Percentiles rank a stretch among this genome's conserved stretches.
These are phyloP conservation scores for Drosophila imparisetae DNA, from an alignment of 2,888 invertebrate species.

Conservation along the genomic window DNA sequence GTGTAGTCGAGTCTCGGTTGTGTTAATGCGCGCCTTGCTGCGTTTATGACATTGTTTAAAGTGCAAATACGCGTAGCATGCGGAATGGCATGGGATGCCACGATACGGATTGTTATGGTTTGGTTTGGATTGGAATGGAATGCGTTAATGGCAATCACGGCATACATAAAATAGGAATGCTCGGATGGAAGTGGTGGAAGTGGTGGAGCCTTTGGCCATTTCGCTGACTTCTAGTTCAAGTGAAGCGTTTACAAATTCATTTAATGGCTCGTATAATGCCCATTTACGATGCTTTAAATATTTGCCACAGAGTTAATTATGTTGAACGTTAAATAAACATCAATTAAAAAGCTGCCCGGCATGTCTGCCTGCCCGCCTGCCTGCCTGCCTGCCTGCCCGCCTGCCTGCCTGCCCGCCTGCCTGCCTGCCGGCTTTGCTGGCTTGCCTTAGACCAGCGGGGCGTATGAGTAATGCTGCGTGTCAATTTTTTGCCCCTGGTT, in stretches of 20 bases:
- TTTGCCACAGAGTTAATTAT: constrained; percentile 79
- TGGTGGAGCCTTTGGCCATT: constrained; percentile 20
- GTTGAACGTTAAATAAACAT: constrained; percentile 80
- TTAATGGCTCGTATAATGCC: constrained; percentile 77
- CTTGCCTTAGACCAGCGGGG: constrained; percentile 32
- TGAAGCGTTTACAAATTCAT: constrained; percentile 80
- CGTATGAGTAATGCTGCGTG: constrained; percentile 64
- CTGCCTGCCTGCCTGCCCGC: not conserved
- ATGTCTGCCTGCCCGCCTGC: not conserved
- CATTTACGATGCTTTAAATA: constrained; percentile 78
- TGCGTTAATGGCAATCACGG: constrained; percentile 42
- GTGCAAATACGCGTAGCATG: constrained; percentile 43
- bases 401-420: not conserved
- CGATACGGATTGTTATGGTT: not conserved
- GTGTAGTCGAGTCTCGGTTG: constrained; percentile 13
- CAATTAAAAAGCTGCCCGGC: constrained; percentile 72
- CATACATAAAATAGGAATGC: constrained; percentile 37
- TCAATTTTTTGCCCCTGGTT: constrained; percentile 41
- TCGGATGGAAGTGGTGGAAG: not conserved
- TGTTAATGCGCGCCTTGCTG: constrained; percentile 78
- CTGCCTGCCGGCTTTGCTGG: not conserved
- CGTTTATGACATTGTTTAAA: constrained; percentile 75
- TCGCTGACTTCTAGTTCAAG: constrained; percentile 57
- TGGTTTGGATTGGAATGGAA: not conserved
- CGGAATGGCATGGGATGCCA: constrained; percentile 2